These are phyloP conservation scores for Carlito syrichta DNA, from an alignment of 2,113 vertebrate species.

Conservation along the genomic window DNA sequence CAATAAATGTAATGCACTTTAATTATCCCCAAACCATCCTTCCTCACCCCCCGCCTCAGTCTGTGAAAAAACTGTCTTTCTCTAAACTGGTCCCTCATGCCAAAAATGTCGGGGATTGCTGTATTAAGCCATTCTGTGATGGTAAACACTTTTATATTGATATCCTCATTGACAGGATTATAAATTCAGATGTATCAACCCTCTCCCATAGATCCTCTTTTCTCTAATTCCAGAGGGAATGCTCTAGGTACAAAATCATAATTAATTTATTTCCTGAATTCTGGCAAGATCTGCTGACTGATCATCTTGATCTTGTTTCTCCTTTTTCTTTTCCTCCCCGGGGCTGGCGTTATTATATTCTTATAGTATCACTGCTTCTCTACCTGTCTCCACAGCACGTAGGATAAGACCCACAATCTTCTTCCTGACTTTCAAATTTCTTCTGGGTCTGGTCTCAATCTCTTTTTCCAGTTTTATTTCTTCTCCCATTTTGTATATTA, in stretches of 20 bases:
- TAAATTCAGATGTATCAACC: neutral
- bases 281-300: neutral
- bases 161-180: neutral
- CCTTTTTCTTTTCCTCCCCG: neutral
- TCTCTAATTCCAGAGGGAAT: neutral
- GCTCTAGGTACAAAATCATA: neutral
- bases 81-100: no score
- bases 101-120: no score
- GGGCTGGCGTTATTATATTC: neutral
- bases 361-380: accelerated
- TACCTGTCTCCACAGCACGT: neutral
- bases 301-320: neutral
- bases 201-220: neutral
- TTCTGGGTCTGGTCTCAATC: neutral
- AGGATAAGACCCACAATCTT: neutral
- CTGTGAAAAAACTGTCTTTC: no score
- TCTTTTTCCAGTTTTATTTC: neutral
- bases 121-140: neutral
- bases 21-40: no score
- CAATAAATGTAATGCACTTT: no score
- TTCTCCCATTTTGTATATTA: neutral
- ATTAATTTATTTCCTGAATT: neutral
- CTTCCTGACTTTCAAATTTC: neutral
- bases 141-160: neutral
- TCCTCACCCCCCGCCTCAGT: no score